These are phyloP conservation scores for Calameuta filiformis DNA, from an alignment of 2,888 invertebrate species.

Conservation along the genomic window DNA sequence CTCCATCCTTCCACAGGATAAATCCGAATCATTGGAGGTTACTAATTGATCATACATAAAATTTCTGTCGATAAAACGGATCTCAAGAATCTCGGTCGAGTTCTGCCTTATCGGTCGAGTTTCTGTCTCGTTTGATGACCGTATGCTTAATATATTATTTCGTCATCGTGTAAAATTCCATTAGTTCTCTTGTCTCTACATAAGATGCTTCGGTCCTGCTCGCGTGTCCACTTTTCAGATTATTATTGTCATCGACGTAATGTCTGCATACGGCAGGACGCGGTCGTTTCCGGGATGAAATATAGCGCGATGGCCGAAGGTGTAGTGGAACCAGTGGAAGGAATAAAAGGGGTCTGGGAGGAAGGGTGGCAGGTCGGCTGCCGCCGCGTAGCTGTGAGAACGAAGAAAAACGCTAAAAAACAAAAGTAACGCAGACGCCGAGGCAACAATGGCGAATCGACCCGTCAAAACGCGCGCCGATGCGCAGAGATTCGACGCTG, in stretches of 20 bases:
- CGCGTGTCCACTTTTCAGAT: neutral
- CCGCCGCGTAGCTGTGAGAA: neutral
- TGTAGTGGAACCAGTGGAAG: neutral
- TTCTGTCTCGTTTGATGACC: neutral
- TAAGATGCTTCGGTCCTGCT: neutral
- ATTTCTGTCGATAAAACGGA: neutral
- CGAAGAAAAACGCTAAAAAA: conserved; percentile 3
- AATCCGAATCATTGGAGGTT: neutral
- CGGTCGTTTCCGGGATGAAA: neutral
- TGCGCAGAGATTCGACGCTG: conserved; percentile 31
- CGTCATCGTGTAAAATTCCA: neutral
- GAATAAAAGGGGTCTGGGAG: neutral
- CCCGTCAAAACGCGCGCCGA: conserved; percentile 51
- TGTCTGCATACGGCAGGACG: neutral
- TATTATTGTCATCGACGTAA: neutral
- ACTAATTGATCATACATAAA: neutral
- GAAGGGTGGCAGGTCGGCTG: neutral
- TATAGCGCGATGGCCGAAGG: neutral
- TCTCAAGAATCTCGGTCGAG: neutral
- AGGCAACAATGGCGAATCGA: conserved; percentile 53
- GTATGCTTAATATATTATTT: neutral
- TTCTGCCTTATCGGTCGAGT: neutral
- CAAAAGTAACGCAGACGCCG: conserved; percentile 37
- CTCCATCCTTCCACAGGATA: neutral
- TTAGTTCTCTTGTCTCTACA: neutral